Evolutionary conservation across 2,888 invertebrate species (phyloP).

Genomic region (Drosophila yooni): DNA sequence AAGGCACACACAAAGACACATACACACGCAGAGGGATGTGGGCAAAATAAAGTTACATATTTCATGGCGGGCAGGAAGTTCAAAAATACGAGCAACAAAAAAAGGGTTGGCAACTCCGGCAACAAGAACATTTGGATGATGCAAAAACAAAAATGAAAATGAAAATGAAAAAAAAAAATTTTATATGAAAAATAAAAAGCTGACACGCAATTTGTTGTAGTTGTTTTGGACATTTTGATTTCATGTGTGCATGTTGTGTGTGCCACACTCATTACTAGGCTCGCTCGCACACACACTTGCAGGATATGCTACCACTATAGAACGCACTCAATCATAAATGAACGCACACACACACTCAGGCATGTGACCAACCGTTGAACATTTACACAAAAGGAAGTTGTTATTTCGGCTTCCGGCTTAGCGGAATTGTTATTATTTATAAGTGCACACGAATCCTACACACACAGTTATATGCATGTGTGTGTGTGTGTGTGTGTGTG

Average conservation of each 20-base stretch:
- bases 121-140: slow-evolving; percentile 49
- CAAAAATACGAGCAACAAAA: slow-evolving; percentile 48
- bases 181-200: slow-evolving; percentile 27
- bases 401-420: slow-evolving; percentile 80
- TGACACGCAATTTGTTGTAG: slow-evolving; percentile 71
- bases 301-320: slow-evolving; percentile 31
- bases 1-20: slow-evolving; percentile 34
- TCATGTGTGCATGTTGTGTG: slow-evolving; percentile 42
- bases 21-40: slow-evolving; percentile 30
- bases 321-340: slow-evolving; percentile 75
- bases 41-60: slow-evolving; percentile 61
- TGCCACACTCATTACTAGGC: slow-evolving; percentile 60
- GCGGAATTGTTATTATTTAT: slow-evolving; percentile 78
- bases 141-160: slow-evolving; percentile 32
- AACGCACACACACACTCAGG: slow-evolving; percentile 47
- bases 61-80: slow-evolving; percentile 71
- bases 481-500: not conserved
- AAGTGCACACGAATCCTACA: slow-evolving; percentile 48
- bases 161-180: slow-evolving; percentile 15
- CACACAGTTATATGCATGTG: slow-evolving; percentile 5
- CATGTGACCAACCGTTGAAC: slow-evolving; percentile 74
- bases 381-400: slow-evolving; percentile 77
- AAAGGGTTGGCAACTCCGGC: slow-evolving; percentile 63
- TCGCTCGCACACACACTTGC: slow-evolving; percentile 11
- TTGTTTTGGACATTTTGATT: slow-evolving; percentile 69